Percentiles rank a stretch among this genome's conserved stretches.
Evolutionary conservation across 2,888 invertebrate genomes (phyloP).

Genomic region (Trachelus stipa): DNA sequence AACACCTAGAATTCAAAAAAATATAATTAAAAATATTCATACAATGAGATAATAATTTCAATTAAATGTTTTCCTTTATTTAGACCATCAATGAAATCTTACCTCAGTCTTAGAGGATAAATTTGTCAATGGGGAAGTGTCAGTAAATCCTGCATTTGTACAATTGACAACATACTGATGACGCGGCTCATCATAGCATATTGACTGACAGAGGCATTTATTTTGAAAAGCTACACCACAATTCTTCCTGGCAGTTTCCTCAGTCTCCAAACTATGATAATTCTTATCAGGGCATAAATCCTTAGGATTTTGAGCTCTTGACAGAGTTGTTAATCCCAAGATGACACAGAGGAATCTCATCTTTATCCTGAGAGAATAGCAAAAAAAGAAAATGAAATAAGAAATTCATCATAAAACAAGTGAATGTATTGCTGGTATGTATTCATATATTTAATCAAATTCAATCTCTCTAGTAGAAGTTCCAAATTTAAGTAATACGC

Average conservation of each 20-base stretch:
- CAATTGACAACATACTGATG: constrained; percentile 78
- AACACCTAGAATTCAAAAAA: constrained; percentile 66
- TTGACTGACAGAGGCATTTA: constrained; percentile 71
- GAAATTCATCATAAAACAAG: neutral
- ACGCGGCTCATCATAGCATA: constrained; percentile 67
- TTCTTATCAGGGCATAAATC: constrained; percentile 47
- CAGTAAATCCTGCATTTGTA: constrained; percentile 73
- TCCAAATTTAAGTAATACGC: neutral
- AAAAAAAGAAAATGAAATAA: constrained; percentile 15
- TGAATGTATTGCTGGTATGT: neutral
- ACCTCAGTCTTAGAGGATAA: constrained; percentile 76
- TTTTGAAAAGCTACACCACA: constrained; percentile 68
- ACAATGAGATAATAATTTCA: neutral
- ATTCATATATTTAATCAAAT: neutral
- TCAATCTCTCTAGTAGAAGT: neutral
- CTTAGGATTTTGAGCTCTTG: constrained; percentile 30
- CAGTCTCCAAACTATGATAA: constrained; percentile 54
- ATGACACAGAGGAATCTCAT: constrained; percentile 36
- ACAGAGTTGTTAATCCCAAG: constrained; percentile 23
- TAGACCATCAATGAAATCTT: neutral
- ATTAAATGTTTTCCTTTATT: neutral
- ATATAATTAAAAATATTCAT: neutral
- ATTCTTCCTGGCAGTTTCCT: constrained; percentile 37
- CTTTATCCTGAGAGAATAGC: constrained; percentile 27
- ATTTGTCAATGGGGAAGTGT: constrained; percentile 71